Conservation (phyloP, 2,888 invertebrate species). For the Nemurella pictetii region DNA sequence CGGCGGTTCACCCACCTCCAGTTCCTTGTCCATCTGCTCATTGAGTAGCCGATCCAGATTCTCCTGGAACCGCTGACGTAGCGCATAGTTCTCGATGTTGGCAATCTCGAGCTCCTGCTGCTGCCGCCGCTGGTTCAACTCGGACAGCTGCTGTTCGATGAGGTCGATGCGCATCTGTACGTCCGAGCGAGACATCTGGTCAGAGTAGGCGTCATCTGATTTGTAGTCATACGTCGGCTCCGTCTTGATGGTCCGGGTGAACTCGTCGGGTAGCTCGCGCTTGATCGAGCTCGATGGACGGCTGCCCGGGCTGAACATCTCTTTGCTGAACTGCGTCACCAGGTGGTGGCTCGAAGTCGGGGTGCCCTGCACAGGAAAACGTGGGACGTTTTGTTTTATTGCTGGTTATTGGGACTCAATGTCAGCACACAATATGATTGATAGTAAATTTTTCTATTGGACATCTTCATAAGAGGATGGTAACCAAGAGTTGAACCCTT, state of each 20-base stretch:
- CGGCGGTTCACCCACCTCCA: slow-evolving; percentile 40
- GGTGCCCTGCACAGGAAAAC: background rate
- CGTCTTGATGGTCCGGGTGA: slow-evolving; percentile 29
- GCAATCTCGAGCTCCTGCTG: slow-evolving; percentile 83
- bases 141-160: slow-evolving; percentile 72
- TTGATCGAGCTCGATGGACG: slow-evolving; percentile 5
- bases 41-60: slow-evolving; percentile 73
- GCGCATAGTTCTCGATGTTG: slow-evolving; percentile 80
- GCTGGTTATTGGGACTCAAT: no score
- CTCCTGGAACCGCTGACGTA: slow-evolving; percentile 81
- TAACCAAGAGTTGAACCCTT: no score
- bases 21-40: slow-evolving; percentile 77
- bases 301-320: slow-evolving; percentile 56
- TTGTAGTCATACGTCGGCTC: slow-evolving; percentile 38
- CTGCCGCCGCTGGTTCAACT: slow-evolving; percentile 71
- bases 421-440: no score
- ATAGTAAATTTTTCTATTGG: no score
- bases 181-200: background rate
- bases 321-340: slow-evolving; percentile 65
- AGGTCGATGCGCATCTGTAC: slow-evolving; percentile 63
- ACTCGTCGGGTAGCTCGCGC: slow-evolving; percentile 21
- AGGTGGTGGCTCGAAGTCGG: slow-evolving; percentile 48
- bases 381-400: no score
- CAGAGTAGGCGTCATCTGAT: slow-evolving; percentile 32
- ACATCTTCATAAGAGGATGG: no score